Conservation (phyloP, 1,140 invertebrate species). For the Bombus consobrinus region DNA sequence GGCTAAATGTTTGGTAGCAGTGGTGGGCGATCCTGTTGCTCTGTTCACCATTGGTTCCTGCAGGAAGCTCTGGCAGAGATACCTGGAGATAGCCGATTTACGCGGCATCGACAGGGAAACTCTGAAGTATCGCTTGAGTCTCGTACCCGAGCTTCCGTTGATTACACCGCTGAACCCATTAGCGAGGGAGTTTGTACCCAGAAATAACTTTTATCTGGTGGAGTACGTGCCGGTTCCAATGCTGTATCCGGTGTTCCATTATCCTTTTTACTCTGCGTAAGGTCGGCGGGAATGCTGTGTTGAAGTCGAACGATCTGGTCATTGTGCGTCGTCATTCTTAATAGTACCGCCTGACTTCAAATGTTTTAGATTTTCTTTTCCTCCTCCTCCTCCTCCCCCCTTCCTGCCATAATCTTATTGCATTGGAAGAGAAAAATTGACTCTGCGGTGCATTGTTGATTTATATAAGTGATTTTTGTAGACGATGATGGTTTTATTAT, state of each 20-base stretch:
- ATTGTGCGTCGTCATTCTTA: not conserved
- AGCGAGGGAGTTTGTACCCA: constrained; percentile 91
- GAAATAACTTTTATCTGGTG: constrained; percentile 75
- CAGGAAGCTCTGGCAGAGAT: constrained; percentile 92
- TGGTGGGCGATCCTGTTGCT: constrained; percentile 94
- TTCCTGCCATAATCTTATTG: too few species aligned
- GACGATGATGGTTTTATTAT: not conserved
- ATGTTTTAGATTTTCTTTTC: not conserved
- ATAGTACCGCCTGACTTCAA: not conserved
- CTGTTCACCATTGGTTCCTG: constrained; percentile 93
- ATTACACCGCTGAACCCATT: constrained; percentile 91
- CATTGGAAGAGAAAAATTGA: not conserved
- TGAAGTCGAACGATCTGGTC: not conserved
- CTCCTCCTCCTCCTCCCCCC: fast-evolving
- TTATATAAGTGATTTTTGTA: not conserved
- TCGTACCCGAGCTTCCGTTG: constrained; percentile 86
- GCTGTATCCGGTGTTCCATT: constrained; percentile 62
- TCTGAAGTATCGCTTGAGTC: constrained; percentile 87
- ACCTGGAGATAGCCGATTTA: constrained; percentile 89
- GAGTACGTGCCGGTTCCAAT: constrained; percentile 67
- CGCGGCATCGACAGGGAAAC: constrained; percentile 89
- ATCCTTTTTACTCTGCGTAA: not conserved
- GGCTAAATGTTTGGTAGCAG: constrained; percentile 93
- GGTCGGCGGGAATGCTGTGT: too few species aligned
- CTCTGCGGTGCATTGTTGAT: not conserved